Percentiles rank a stretch among this genome's conserved stretches.
phyloP scores from a whole-genome alignment of 2,888 invertebrate species.

The Hydropsyche betteni region DNA sequence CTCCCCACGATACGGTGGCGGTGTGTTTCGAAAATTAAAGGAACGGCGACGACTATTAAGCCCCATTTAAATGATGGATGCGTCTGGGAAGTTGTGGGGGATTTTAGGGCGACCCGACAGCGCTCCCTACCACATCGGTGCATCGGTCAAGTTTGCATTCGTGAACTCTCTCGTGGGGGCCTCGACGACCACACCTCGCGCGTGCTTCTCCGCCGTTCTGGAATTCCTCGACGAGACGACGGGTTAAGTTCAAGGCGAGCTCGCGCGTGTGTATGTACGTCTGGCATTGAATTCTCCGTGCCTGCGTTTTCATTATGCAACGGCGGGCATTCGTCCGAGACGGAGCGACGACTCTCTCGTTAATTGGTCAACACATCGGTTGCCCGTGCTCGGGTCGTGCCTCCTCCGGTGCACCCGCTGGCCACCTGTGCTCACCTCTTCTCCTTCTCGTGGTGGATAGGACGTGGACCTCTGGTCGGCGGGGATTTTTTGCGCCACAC shows the following conservation, averaged over 20 bases:
- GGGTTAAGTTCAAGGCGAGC: constrained; percentile 21
- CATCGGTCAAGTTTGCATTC: not conserved
- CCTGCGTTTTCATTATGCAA: too few species aligned
- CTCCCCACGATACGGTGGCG: too few species aligned
- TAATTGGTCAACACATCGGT: not conserved
- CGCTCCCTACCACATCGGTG: not conserved
- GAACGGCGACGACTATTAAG: too few species aligned
- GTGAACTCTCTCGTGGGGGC: not conserved
- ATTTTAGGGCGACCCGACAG: too few species aligned
- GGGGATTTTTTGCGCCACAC: too few species aligned
- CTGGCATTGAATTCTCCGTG: not conserved
- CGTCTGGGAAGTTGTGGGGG: too few species aligned
- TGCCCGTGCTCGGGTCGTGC: too few species aligned
- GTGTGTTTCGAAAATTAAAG: too few species aligned
- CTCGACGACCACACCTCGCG: not conserved
- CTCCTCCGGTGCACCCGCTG: not conserved
- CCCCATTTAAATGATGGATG: too few species aligned
- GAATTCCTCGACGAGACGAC: not conserved
- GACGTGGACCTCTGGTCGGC: constrained; percentile 23
- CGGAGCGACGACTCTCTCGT: not conserved
- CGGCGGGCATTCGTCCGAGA: too few species aligned
- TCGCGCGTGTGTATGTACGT: not conserved
- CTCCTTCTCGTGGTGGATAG: not conserved
- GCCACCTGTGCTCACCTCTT: constrained; percentile 6
- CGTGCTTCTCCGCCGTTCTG: not conserved